Evolutionary conservation across 1,140 invertebrate genomes (phyloP).

Genomic region (Drosophila cardini): DNA sequence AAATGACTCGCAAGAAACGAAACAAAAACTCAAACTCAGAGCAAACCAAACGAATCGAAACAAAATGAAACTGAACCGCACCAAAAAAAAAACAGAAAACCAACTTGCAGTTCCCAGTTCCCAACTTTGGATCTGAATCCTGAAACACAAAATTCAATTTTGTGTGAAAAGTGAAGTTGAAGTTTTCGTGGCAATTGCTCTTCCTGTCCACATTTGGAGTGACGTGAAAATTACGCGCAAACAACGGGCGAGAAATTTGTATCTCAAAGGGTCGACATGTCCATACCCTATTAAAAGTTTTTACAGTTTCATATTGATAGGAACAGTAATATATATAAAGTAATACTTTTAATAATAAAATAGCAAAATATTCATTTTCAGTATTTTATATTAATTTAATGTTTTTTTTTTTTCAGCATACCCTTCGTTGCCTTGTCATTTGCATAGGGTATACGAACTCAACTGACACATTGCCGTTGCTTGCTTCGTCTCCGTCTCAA

Average conservation of each 20-base stretch:
- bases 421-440: not conserved
- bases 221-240: conserved; percentile 75
- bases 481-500: conserved; percentile 14
- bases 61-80: conserved; percentile 12
- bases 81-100: conserved; percentile 1
- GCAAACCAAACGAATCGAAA: conserved; percentile 16
- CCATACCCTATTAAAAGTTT: conserved; percentile 2
- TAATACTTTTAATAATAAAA: no score
- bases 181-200: conserved; percentile 44
- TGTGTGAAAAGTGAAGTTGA: conserved; percentile 37
- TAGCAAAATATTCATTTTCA: no score
- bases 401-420: no score
- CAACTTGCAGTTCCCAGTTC: not conserved
- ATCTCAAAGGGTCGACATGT: not conserved
- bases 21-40: conserved; percentile 4
- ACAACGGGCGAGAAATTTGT: conserved; percentile 6
- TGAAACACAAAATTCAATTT: conserved; percentile 44
- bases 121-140: conserved; percentile 11
- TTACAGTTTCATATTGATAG: no score
- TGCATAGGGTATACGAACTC: conserved; percentile 22
- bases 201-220: conserved; percentile 71
- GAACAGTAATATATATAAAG: no score
- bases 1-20: conserved; percentile 32
- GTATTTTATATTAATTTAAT: no score
- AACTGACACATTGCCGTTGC: conserved; percentile 39